Conservation (phyloP, 2,797 vertebrate species). For the Pangasius larnaudii region DNA sequence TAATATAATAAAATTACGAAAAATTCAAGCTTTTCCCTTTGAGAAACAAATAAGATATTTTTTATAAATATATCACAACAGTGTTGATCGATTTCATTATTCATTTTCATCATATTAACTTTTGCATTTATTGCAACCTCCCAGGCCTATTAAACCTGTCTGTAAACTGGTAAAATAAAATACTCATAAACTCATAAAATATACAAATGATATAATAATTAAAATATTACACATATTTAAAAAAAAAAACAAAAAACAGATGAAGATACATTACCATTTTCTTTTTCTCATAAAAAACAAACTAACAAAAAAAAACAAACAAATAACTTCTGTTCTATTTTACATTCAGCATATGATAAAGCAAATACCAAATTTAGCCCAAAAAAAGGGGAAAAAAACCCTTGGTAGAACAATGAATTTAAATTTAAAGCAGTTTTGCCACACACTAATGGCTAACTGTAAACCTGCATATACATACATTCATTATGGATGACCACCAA, state of each 20-base stretch:
- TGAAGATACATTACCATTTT: constrained; percentile 21
- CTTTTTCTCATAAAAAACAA: background rate
- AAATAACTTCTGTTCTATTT: background rate
- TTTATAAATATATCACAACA: constrained; percentile 28
- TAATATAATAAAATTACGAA: background rate
- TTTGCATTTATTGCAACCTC: constrained; percentile 28
- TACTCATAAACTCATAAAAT: background rate
- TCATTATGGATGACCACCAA: background rate
- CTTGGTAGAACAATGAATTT: background rate
- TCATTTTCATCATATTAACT: constrained; percentile 5
- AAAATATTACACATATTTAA: background rate
- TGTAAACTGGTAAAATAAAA: constrained; percentile 6
- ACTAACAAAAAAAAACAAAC: background rate
- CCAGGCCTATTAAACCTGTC: constrained; percentile 9
- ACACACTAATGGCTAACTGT: background rate
- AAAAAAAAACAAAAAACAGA: background rate
- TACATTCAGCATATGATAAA: background rate
- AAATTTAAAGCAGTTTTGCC: background rate
- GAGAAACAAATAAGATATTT: background rate
- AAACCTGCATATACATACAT: background rate
- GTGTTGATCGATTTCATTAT: background rate
- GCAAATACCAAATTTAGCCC: background rate
- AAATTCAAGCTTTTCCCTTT: background rate
- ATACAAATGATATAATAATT: background rate
- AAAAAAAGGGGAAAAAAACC: background rate